A percentile compares a stretch with the other conserved stretches of the same genome.
These are phyloP conservation scores for Apostichopus japonicus DNA, from an alignment of 35 echinoderm and acorn worm genomes.

Conservation along the genomic window DNA sequence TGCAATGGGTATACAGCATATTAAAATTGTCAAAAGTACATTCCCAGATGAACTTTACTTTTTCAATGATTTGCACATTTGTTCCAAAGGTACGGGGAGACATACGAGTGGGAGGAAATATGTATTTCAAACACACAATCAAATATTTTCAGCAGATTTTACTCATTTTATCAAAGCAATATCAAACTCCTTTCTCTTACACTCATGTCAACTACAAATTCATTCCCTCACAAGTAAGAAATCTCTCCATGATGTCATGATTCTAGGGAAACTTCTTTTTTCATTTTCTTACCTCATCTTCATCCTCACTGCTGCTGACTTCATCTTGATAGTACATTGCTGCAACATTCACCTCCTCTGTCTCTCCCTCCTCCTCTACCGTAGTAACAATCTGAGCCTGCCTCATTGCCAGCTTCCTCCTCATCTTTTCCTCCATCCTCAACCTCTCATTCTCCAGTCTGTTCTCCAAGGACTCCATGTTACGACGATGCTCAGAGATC, in stretches of 20 bases:
- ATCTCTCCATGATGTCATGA: neutral
- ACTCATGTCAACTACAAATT: too few relatives aligned
- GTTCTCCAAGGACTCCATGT: conserved; percentile 65
- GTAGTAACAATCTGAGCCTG: neutral
- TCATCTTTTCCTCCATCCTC: conserved; percentile 33
- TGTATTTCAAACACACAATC: too few relatives aligned
- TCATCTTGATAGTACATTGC: conserved; percentile 3
- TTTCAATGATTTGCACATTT: too few relatives aligned
- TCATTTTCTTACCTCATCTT: conserved; percentile 15
- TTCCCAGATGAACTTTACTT: too few relatives aligned
- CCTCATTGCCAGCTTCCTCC: conserved; percentile 21
- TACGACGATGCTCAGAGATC: conserved; percentile 70
- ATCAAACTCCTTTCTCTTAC: too few relatives aligned
- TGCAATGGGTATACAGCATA: too few relatives aligned
- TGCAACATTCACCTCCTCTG: neutral
- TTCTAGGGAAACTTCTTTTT: neutral
- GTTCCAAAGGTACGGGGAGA: too few relatives aligned
- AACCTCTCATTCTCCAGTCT: conserved; percentile 71
- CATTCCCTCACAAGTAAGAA: too few relatives aligned
- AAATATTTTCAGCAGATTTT: too few relatives aligned
- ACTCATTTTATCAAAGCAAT: too few relatives aligned
- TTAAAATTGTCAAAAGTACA: too few relatives aligned
- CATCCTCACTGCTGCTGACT: conserved; percentile 40
- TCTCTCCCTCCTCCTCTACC: neutral
- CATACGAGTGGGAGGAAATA: too few relatives aligned